A percentile compares a stretch with the other conserved stretches of the same genome.
phyloP scores from a whole-genome alignment of 2,797 vertebrate species.

The Neopelma chrysocephalum region DNA sequence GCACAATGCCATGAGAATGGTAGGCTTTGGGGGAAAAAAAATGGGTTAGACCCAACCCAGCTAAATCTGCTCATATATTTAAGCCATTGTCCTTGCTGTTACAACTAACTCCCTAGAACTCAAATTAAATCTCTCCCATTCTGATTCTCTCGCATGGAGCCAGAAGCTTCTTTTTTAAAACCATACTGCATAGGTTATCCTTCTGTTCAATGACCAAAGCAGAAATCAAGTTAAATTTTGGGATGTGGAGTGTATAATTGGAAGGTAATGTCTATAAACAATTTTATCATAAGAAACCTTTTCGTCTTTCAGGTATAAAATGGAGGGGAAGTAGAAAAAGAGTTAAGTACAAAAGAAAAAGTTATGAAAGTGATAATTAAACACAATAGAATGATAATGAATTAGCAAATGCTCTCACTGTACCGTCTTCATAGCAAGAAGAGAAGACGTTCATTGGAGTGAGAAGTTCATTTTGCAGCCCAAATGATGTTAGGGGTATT shows the following conservation, averaged over 20 bases:
- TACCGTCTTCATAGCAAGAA: conserved; percentile 33
- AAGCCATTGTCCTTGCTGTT: neutral
- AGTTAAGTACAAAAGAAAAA: conserved; percentile 47
- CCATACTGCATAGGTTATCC: neutral
- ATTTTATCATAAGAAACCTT: neutral
- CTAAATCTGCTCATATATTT: neutral
- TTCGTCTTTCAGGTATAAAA: conserved; percentile 24
- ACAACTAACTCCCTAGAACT: neutral
- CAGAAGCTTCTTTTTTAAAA: neutral
- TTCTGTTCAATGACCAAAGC: neutral
- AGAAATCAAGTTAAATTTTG: neutral
- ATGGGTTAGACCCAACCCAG: neutral
- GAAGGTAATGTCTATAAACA: neutral
- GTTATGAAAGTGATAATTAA: conserved; percentile 29
- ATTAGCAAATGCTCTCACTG: conserved; percentile 51
- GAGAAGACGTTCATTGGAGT: conserved; percentile 33
- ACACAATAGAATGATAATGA: conserved; percentile 40
- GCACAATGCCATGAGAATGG: neutral
- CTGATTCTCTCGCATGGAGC: neutral
- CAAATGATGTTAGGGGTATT: conserved; percentile 40
- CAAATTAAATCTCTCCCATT: neutral
- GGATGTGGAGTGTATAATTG: neutral
- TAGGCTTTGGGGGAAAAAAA: neutral
- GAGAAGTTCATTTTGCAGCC: neutral
- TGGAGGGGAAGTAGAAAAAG: neutral